Percentiles rank a stretch among this genome's conserved stretches.
Conservation (phyloP, 2,113 vertebrate species). For the Myxocyprinus asiaticus region DNA sequence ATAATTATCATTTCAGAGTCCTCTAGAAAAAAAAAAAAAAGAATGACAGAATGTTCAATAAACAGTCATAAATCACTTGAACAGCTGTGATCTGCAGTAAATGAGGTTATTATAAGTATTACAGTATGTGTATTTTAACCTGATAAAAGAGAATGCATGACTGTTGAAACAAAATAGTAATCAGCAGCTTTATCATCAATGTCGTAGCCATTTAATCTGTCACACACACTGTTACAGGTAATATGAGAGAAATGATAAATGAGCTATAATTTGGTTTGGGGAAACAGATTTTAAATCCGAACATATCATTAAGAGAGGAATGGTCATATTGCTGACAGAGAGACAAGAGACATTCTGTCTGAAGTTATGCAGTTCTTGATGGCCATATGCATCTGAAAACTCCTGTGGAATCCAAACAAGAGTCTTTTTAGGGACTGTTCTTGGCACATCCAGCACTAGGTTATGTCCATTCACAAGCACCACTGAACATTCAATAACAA, state of each 20-base stretch:
- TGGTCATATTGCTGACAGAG: neutral
- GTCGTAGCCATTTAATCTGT: neutral
- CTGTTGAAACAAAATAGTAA: neutral
- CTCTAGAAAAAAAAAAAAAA: neutral
- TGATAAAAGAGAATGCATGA: too few species aligned
- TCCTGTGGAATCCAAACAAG: neutral
- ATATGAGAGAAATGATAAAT: neutral
- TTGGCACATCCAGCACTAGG: neutral
- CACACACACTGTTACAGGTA: neutral
- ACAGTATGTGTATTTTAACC: too few species aligned
- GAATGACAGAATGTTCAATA: neutral
- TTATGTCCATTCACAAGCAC: slow-evolving; percentile 2
- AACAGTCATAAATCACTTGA: neutral
- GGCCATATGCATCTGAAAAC: neutral
- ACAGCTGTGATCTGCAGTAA: neutral
- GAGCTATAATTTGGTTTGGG: neutral
- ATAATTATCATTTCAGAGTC: too few species aligned
- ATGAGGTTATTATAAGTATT: neutral
- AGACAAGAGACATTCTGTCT: neutral
- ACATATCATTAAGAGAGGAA: neutral
- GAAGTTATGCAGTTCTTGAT: neutral
- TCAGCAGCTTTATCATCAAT: neutral
- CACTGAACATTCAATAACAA: neutral
- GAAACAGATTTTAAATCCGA: neutral
- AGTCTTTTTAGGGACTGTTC: neutral